phyloP scores from a whole-genome alignment of 2,113 vertebrate genomes.

The Dromiciops gliroides region DNA sequence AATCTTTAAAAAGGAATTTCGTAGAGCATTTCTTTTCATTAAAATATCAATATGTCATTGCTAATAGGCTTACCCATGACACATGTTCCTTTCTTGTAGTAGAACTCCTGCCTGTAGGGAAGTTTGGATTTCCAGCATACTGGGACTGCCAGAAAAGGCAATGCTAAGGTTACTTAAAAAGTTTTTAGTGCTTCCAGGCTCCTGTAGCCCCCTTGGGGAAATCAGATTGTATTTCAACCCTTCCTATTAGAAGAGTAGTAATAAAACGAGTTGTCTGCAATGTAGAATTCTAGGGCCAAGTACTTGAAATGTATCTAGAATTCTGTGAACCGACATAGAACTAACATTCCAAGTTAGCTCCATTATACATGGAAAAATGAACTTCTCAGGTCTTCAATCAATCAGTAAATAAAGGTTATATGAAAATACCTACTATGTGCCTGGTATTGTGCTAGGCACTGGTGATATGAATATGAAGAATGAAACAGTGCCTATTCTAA shows the following conservation, averaged over 20 bases:
- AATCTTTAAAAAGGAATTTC: background rate
- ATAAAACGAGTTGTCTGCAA: background rate
- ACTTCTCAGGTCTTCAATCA: constrained; percentile 33
- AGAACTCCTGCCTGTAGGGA: constrained; percentile 32
- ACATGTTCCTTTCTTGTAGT: constrained; percentile 42
- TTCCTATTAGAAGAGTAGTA: constrained; percentile 40
- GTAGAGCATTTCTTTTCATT: background rate
- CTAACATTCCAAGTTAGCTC: constrained; percentile 35
- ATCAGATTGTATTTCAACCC: constrained; percentile 36
- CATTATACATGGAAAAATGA: background rate
- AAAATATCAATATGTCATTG: constrained; percentile 19
- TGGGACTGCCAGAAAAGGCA: background rate
- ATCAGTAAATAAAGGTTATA: background rate
- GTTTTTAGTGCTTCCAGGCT: constrained; percentile 33
- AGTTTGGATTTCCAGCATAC: constrained; percentile 1
- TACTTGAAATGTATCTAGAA: constrained; percentile 15
- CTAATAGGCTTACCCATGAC: background rate
- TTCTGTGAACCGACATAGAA: constrained; percentile 51
- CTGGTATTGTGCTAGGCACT: background rate
- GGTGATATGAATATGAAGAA: background rate
- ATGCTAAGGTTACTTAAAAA: constrained; percentile 32
- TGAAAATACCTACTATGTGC: background rate
- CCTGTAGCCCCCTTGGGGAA: constrained; percentile 1
- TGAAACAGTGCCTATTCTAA: background rate
- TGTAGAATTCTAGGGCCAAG: background rate